Evolutionary conservation across 2,797 vertebrate species (phyloP).

Genomic region (Myoxocephalus aenaeus): DNA sequence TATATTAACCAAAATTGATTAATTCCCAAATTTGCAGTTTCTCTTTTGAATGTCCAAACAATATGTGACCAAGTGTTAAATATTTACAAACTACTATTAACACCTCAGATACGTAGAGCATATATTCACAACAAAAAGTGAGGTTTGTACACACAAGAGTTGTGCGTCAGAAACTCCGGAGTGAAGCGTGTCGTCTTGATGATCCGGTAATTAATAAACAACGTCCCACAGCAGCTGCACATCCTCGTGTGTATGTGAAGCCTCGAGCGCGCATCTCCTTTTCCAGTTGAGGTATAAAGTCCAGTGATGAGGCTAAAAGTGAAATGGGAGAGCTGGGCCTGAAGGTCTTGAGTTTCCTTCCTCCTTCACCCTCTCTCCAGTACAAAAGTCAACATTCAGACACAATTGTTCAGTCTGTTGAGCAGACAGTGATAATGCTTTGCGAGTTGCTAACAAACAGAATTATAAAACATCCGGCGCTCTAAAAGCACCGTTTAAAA

Average conservation of each 20-base stretch:
- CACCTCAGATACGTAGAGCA: conserved; percentile 42
- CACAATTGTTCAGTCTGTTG: conserved; percentile 1
- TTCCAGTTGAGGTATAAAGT: conserved; percentile 23
- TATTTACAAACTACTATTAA: conserved; percentile 73
- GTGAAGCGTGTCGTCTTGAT: conserved; percentile 4
- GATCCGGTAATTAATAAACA: conserved; percentile 15
- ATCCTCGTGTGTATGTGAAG: neutral
- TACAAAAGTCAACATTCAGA: conserved; percentile 60
- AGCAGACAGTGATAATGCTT: conserved; percentile 15
- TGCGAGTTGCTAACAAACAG: conserved; percentile 35
- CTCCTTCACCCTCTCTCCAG: conserved; percentile 7
- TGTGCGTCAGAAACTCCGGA: conserved; percentile 33
- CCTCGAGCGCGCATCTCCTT: neutral
- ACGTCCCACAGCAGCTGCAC: conserved; percentile 18
- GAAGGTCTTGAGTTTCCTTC: conserved; percentile 8
- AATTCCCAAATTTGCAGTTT: conserved; percentile 35
- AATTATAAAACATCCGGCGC: conserved; percentile 56
- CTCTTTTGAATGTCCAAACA: conserved; percentile 45
- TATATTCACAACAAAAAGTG: conserved; percentile 44
- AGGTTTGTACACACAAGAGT: conserved; percentile 18
- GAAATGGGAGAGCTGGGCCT: conserved; percentile 3
- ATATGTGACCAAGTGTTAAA: conserved; percentile 40
- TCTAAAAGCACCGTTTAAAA: conserved; percentile 46
- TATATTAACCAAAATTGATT: conserved; percentile 23
- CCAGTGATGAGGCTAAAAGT: conserved; percentile 20